Evolutionary conservation across 1,140 invertebrate genomes (phyloP).

Genomic region (Galleria mellonella): DNA sequence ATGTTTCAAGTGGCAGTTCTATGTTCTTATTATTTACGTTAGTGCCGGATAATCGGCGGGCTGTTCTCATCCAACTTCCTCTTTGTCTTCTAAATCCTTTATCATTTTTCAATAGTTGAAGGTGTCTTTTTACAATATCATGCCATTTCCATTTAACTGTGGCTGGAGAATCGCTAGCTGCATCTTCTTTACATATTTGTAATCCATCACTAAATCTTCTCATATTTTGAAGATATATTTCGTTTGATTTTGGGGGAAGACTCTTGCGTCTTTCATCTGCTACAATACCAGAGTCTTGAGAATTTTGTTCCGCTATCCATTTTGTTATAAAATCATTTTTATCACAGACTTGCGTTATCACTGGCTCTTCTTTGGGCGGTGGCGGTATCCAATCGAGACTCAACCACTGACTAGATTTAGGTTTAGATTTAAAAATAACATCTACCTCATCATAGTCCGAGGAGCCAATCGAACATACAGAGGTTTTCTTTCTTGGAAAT

Average conservation of each 20-base stretch:
- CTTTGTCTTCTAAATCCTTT: conserved; percentile 74
- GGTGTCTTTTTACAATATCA: conserved; percentile 73
- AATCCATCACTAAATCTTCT: conserved; percentile 74
- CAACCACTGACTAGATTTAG: conserved; percentile 74
- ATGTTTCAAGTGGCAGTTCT: conserved; percentile 53
- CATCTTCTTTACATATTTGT: conserved; percentile 73
- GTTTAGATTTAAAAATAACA: conserved; percentile 74
- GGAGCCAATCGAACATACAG: conserved; percentile 71
- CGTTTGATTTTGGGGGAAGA: conserved; percentile 70
- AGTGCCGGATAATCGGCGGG: conserved; percentile 64
- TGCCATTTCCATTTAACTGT: conserved; percentile 74
- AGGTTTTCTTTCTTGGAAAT: conserved; percentile 68
- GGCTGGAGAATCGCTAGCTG: conserved; percentile 71
- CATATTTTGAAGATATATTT: conserved; percentile 73
- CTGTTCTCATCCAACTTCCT: conserved; percentile 75
- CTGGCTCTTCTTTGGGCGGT: conserved; percentile 68
- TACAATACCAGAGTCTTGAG: conserved; percentile 53
- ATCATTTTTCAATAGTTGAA: conserved; percentile 73
- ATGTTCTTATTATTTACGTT: conserved; percentile 43
- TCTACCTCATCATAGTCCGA: conserved; percentile 69
- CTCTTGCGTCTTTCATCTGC: conserved; percentile 67
- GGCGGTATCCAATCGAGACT: conserved; percentile 72
- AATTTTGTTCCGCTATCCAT: conserved; percentile 71
- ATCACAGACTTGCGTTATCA: conserved; percentile 65
- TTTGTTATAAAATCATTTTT: conserved; percentile 73